Conservation (phyloP, 1,140 invertebrate genomes). For the Scaptodrosophila lebanonensis region DNA sequence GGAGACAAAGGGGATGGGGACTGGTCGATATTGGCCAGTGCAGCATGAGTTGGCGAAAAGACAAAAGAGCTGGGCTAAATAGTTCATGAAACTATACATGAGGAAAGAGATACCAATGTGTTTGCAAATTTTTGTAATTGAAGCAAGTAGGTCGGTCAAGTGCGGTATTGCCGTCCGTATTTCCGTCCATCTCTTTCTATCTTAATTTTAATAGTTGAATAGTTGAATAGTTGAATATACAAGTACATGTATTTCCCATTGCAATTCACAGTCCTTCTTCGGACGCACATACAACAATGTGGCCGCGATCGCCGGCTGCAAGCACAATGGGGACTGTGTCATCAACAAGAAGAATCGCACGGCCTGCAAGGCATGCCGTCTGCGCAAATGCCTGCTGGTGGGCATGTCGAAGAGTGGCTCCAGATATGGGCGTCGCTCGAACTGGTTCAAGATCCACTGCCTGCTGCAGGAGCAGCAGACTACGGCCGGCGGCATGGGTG, state of each 20-base stretch:
- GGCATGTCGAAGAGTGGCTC: slow-evolving; percentile 98
- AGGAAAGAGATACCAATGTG: slow-evolving; percentile 5
- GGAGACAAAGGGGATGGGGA: neutral
- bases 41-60: slow-evolving; percentile 54
- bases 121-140: slow-evolving; percentile 62
- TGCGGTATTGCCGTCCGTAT: too few relatives aligned
- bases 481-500: slow-evolving; percentile 7
- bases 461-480: slow-evolving; percentile 86
- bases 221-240: too few relatives aligned
- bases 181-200: too few relatives aligned
- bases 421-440: slow-evolving; percentile 92
- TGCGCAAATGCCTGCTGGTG: slow-evolving; percentile 93
- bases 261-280: slow-evolving; percentile 98
- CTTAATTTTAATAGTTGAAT: too few relatives aligned
- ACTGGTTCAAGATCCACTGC: slow-evolving; percentile 96
- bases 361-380: slow-evolving; percentile 95
- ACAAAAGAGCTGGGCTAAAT: slow-evolving; percentile 41
- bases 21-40: slow-evolving; percentile 12
- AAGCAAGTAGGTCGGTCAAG: slow-evolving; percentile 23
- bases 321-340: slow-evolving; percentile 94
- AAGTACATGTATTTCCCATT: too few relatives aligned
- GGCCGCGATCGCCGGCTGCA: slow-evolving; percentile 92
- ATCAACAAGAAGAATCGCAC: slow-evolving; percentile 98
- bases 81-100: slow-evolving; percentile 34
- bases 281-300: slow-evolving; percentile 97